Percentiles rank a stretch among this genome's conserved stretches.
phyloP scores from a whole-genome alignment of 2,113 vertebrate genomes.

The Dromiciops gliroides region DNA sequence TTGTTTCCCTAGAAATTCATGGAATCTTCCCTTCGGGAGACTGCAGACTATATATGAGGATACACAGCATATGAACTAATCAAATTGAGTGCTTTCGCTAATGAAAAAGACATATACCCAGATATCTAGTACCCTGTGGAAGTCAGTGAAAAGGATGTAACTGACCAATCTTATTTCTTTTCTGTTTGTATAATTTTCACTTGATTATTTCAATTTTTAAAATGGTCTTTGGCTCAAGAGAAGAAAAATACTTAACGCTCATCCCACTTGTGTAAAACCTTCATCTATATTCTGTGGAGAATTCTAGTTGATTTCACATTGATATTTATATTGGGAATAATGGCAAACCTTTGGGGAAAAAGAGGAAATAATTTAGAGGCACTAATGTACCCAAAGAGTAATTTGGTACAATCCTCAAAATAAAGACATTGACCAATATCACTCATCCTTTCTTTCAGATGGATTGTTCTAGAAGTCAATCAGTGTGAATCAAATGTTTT shows the following conservation, averaged over 20 bases:
- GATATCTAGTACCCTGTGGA: not conserved
- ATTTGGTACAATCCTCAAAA: not conserved
- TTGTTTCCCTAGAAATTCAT: not conserved
- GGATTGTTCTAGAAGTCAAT: not conserved
- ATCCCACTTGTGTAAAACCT: not conserved
- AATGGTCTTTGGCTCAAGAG: not conserved
- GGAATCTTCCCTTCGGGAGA: not conserved
- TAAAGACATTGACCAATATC: not conserved
- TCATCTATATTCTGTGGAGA: not conserved
- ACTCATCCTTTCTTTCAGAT: not conserved
- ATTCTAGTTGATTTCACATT: not conserved
- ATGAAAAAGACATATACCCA: not conserved
- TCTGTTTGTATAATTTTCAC: not conserved
- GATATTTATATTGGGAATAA: not conserved
- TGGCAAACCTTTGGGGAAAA: too few species aligned
- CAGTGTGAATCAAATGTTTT: not conserved
- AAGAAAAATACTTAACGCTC: not conserved
- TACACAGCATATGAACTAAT: too few species aligned
- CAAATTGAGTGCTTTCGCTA: not conserved
- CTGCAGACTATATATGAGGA: too few species aligned
- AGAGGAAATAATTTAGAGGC: too few species aligned
- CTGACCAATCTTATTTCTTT: not conserved
- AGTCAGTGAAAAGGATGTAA: not conserved
- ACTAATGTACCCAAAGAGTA: not conserved
- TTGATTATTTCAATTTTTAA: not conserved